phyloP scores from a whole-genome alignment of 2,888 invertebrate species.

The Leucophenga maculata region DNA sequence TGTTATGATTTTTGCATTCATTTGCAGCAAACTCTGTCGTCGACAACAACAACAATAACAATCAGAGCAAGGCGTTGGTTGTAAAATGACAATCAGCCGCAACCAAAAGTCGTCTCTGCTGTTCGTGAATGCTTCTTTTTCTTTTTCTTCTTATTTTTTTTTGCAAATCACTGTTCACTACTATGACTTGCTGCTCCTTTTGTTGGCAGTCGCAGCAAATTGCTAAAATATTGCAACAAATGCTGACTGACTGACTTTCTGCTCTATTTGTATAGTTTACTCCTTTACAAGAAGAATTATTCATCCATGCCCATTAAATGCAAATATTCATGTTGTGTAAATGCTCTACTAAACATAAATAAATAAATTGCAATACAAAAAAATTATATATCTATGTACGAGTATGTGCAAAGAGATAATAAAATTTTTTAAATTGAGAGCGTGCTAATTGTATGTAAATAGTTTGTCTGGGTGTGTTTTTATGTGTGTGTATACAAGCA shows the following conservation, averaged over 20 bases:
- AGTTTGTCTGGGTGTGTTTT: slow-evolving; percentile 34
- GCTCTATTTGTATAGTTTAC: too few species aligned
- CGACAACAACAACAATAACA: slow-evolving; percentile 55
- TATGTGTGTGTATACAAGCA: slow-evolving; percentile 2
- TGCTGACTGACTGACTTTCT: neutral
- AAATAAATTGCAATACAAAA: too few species aligned
- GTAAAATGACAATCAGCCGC: slow-evolving; percentile 28
- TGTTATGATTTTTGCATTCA: slow-evolving; percentile 51
- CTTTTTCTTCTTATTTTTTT: neutral
- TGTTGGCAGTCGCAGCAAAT: neutral
- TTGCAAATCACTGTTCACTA: neutral
- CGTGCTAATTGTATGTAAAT: slow-evolving; percentile 22
- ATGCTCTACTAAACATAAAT: slow-evolving; percentile 18
- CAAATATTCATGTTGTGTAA: slow-evolving; percentile 12
- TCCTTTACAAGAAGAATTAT: neutral
- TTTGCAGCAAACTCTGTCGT: slow-evolving; percentile 27
- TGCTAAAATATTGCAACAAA: slow-evolving; percentile 9
- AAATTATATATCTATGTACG: too few species aligned
- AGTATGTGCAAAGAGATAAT: too few species aligned
- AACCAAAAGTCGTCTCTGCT: neutral
- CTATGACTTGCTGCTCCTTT: neutral
- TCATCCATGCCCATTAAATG: slow-evolving; percentile 12
- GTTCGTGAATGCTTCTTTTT: neutral
- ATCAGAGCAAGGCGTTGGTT: slow-evolving; percentile 38
- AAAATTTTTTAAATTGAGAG: neutral